These are phyloP conservation scores for Phalacrocorax pelagicus DNA, from an alignment of 2,113 vertebrate genomes.

Conservation along the genomic window DNA sequence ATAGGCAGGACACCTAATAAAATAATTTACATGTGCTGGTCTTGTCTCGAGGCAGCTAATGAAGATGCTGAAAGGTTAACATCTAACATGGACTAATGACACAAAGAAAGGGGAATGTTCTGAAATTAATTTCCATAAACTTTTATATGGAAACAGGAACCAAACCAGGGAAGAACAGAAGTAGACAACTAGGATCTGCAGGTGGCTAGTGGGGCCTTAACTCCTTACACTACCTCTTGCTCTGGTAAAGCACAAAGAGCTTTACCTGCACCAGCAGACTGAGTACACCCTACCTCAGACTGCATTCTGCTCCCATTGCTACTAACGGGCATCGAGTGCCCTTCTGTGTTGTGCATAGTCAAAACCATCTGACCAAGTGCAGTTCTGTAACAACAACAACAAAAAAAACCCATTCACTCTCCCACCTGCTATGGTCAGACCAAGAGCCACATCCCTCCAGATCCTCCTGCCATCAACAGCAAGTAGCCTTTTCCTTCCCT, in stretches of 20 bases:
- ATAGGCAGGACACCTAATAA: neutral
- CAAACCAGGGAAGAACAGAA: neutral
- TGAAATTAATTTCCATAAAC: neutral
- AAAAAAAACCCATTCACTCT: neutral
- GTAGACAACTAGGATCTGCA: neutral
- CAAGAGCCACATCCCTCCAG: neutral
- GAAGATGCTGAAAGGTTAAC: neutral
- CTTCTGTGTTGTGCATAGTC: neutral
- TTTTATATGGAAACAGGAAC: neutral
- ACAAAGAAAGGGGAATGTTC: neutral
- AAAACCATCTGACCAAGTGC: neutral
- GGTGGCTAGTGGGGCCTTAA: neutral
- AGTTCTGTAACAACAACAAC: neutral
- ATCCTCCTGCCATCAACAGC: neutral
- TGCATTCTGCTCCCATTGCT: neutral
- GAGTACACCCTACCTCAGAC: neutral
- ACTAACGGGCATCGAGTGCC: fast-evolving
- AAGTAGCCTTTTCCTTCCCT: neutral
- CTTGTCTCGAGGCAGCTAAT: neutral
- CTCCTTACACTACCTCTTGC: neutral
- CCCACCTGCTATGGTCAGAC: neutral
- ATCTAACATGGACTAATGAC: neutral
- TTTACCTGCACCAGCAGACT: neutral
- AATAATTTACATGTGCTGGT: neutral
- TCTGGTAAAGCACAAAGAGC: neutral